Evolutionary conservation across 2,888 invertebrate species (phyloP).

Genomic region (Cremastobaeus sp.): DNA sequence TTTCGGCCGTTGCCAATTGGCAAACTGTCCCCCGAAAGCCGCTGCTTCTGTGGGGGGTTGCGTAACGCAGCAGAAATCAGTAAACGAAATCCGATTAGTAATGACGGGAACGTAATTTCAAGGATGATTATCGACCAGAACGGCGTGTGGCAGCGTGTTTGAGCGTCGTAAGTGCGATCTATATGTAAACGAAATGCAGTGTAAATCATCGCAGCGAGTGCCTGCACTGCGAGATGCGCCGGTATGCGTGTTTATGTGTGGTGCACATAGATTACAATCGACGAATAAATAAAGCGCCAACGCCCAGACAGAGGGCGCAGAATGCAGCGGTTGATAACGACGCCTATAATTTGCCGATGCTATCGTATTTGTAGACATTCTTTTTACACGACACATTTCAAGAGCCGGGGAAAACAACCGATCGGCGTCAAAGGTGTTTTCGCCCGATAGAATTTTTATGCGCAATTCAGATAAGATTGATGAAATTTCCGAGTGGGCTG

Average conservation of each 20-base stretch:
- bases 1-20: too few species aligned
- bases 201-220: conserved; percentile 49
- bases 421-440: too few species aligned
- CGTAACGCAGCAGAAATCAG: conserved; percentile 17
- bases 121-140: conserved; percentile 43
- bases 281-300: conserved; percentile 56
- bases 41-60: not conserved
- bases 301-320: conserved; percentile 46
- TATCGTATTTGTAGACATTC: conserved; percentile 45
- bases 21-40: not conserved
- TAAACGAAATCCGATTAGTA: conserved; percentile 39
- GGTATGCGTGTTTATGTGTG: conserved; percentile 41
- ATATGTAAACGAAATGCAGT: conserved; percentile 52
- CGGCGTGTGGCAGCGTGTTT: conserved; percentile 11
- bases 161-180: conserved; percentile 28
- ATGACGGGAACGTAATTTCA: conserved; percentile 36
- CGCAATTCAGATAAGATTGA: too few species aligned
- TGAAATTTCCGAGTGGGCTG: too few species aligned
- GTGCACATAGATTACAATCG: conserved; percentile 52
- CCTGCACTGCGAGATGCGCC: conserved; percentile 32
- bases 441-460: too few species aligned
- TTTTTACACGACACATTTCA: conserved; percentile 33
- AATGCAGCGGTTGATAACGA: conserved; percentile 48
- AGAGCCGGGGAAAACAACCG: too few species aligned
- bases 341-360: conserved; percentile 52